phyloP scores from a whole-genome alignment of 2,113 vertebrate species.

The Falco punctatus region DNA sequence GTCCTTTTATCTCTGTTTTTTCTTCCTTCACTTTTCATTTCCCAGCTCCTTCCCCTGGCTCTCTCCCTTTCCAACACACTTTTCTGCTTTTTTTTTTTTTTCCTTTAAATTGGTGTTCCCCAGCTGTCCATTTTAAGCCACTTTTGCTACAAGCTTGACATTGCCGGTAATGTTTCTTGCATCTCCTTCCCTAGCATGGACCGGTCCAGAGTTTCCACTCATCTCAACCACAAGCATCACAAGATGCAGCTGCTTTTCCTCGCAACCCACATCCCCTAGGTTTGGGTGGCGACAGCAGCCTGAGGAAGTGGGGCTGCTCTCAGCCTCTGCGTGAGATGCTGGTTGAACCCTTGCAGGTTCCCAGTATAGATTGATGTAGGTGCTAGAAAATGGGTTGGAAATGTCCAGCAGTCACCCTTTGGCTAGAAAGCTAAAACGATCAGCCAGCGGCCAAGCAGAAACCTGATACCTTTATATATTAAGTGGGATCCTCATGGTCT shows the following conservation, averaged over 20 bases:
- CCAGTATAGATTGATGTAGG: neutral
- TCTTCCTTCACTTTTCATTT: neutral
- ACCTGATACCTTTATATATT: neutral
- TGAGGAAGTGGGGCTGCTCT: neutral
- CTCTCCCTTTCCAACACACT: neutral
- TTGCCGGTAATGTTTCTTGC: neutral
- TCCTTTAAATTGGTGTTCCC: neutral
- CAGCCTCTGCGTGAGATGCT: neutral
- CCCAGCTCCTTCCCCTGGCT: neutral
- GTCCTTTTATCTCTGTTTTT: neutral
- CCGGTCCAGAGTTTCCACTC: neutral
- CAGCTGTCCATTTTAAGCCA: neutral
- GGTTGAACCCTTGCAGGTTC: neutral
- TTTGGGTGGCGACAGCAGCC: neutral
- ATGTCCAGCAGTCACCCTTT: neutral
- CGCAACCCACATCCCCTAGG: neutral
- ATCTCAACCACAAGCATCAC: neutral
- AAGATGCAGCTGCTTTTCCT: neutral
- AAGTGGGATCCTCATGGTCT: neutral
- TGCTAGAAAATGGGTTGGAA: neutral
- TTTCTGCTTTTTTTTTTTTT: neutral
- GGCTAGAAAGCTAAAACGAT: neutral
- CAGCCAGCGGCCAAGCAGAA: neutral
- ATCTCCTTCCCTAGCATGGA: neutral
- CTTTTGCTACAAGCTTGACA: neutral